A percentile compares a stretch with the other conserved stretches of the same genome.
Evolutionary conservation across 35 echinoderm and acorn worm genomes (phyloP).

Genomic region (Chiridota heheva): DNA sequence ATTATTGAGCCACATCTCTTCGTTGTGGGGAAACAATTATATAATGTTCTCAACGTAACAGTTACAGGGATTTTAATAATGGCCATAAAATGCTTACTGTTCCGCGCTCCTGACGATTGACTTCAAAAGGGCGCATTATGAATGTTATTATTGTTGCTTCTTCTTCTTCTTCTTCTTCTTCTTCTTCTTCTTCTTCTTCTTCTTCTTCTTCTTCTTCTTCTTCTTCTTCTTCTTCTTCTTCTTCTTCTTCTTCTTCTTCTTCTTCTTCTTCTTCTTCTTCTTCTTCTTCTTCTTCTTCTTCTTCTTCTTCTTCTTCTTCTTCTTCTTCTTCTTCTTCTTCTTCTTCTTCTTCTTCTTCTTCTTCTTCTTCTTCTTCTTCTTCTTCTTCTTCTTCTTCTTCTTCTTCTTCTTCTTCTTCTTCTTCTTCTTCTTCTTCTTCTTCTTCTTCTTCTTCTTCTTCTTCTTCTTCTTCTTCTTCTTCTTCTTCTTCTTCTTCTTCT

Average conservation of each 20-base stretch:
- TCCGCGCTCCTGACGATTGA: neutral
- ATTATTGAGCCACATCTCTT: neutral
- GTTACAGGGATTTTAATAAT: too few species aligned
- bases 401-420: too few species aligned
- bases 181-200: constrained; percentile 35
- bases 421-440: too few species aligned
- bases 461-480: too few species aligned
- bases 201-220: constrained; percentile 35
- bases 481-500: too few species aligned
- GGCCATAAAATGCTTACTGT: too few species aligned
- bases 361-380: too few species aligned
- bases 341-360: too few species aligned
- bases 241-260: constrained; percentile 35
- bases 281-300: constrained; percentile 36
- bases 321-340: constrained; percentile 3
- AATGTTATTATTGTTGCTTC: constrained; percentile 2
- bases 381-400: too few species aligned
- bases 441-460: too few species aligned
- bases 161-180: constrained; percentile 33
- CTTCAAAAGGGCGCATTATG: neutral
- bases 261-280: constrained; percentile 35
- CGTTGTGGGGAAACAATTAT: neutral
- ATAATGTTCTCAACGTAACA: neutral
- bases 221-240: constrained; percentile 36
- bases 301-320: constrained; percentile 30